Evolutionary conservation across 2,888 invertebrate genomes (phyloP).

Genomic region (Mythimna lalbum): DNA sequence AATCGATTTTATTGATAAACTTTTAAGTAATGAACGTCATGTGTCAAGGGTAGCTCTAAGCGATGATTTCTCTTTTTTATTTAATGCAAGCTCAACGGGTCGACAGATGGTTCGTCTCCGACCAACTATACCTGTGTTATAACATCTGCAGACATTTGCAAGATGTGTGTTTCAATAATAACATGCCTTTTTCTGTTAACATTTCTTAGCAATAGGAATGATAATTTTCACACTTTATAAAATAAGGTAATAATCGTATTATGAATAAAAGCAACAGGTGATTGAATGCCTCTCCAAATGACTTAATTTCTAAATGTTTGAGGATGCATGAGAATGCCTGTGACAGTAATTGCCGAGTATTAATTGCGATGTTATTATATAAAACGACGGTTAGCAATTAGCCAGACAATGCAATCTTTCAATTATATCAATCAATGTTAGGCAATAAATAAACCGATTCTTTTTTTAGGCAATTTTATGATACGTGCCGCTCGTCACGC

Average conservation of each 20-base stretch:
- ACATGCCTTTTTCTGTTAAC: constrained; percentile 28
- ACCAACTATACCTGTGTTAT: constrained; percentile 12
- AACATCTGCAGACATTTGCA: constrained; percentile 56
- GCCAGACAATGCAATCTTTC: constrained; percentile 24
- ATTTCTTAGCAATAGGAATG: constrained; percentile 36
- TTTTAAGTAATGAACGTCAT: constrained; percentile 45
- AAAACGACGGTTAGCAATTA: constrained; percentile 34
- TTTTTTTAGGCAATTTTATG: constrained; percentile 9
- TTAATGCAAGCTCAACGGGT: constrained; percentile 26
- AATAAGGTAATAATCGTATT: constrained; percentile 44
- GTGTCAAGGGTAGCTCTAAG: constrained; percentile 21
- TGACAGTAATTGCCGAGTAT: constrained; percentile 37
- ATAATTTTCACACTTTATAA: constrained; percentile 50
- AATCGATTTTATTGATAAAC: constrained; percentile 21
- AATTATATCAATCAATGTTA: constrained; percentile 46
- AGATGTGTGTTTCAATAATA: constrained; percentile 45
- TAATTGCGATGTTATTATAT: constrained; percentile 38
- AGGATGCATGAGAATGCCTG: constrained; percentile 28
- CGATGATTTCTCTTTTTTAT: constrained; percentile 40
- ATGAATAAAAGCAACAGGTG: constrained; percentile 41
- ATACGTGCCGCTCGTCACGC: constrained; percentile 15
- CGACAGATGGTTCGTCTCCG: constrained; percentile 48
- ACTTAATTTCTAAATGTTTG: constrained; percentile 40
- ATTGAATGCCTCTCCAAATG: constrained; percentile 31
- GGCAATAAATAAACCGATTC: constrained; percentile 9